A percentile compares a stretch with the other conserved stretches of the same genome.
Evolutionary conservation across 2,797 vertebrate species (phyloP).

Genomic region (Hydrolagus colliei): DNA sequence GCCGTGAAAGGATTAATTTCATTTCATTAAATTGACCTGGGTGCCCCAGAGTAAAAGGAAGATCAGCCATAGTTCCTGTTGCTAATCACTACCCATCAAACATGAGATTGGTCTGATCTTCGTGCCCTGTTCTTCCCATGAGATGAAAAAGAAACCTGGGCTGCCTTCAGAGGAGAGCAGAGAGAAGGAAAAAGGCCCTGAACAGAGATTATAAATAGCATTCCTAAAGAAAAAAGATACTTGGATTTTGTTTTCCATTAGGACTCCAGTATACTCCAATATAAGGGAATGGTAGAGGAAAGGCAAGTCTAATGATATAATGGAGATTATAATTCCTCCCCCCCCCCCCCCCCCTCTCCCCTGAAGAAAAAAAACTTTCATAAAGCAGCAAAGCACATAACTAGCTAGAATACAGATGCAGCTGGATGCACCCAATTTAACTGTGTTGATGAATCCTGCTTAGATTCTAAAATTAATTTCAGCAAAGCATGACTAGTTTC

Average conservation of each 20-base stretch:
- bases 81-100: too few species aligned
- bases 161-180: too few species aligned
- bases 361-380: background rate
- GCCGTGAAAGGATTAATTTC: too few species aligned
- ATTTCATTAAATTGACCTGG: too few species aligned
- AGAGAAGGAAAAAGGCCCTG: too few species aligned
- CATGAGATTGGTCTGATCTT: too few species aligned
- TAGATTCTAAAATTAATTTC: background rate
- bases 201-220: too few species aligned
- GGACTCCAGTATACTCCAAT: background rate
- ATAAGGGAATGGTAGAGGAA: background rate
- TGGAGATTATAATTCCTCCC: background rate
- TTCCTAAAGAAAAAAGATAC: background rate
- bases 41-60: too few species aligned
- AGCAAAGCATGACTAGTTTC: slow-evolving; percentile 24
- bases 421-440: background rate
- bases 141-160: too few species aligned
- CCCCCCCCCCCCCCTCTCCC: too few species aligned
- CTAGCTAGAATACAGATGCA: slow-evolving; percentile 2
- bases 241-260: background rate
- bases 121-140: too few species aligned
- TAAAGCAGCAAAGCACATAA: background rate
- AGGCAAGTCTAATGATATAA: background rate
- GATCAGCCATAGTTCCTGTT: too few species aligned
- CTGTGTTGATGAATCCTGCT: background rate